Percentiles rank a stretch among this genome's conserved stretches.
These are phyloP conservation scores for Clarias fuscus DNA, from an alignment of 2,797 vertebrate genomes.

Conservation along the genomic window DNA sequence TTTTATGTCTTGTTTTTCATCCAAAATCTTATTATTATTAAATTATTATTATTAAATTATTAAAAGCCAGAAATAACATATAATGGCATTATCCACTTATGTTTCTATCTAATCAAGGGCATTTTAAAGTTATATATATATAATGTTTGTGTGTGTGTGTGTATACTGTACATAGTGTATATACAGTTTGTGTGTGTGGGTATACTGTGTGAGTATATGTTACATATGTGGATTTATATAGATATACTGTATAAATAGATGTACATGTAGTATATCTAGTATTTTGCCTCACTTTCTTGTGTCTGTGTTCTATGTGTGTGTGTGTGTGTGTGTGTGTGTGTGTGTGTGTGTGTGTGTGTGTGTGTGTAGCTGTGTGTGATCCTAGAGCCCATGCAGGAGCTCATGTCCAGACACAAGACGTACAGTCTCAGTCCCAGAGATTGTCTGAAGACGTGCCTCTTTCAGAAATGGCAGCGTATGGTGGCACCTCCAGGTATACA, in stretches of 20 bases:
- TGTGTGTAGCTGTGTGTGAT: slow-evolving; percentile 93
- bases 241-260: no score
- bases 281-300: neutral
- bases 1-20: neutral
- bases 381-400: slow-evolving; percentile 99
- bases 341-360: slow-evolving; percentile 31
- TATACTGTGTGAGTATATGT: no score
- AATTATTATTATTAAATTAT: neutral
- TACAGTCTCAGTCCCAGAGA: slow-evolving; percentile 99
- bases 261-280: neutral
- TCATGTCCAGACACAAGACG: slow-evolving; percentile 99
- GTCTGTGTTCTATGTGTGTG: slow-evolving; percentile 5
- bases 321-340: slow-evolving; percentile 15
- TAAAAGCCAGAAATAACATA: neutral
- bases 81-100: neutral
- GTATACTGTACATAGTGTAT: no score
- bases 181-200: no score
- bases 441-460: slow-evolving; percentile 98
- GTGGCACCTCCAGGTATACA: slow-evolving; percentile 94
- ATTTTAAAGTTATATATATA: neutral
- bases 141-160: neutral
- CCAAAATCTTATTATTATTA: neutral
- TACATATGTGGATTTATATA: no score
- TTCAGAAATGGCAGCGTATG: slow-evolving; percentile 99
- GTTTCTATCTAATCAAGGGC: neutral